These are phyloP conservation scores for Drosophila azteca DNA, from an alignment of 1,140 invertebrate species.

Conservation along the genomic window DNA sequence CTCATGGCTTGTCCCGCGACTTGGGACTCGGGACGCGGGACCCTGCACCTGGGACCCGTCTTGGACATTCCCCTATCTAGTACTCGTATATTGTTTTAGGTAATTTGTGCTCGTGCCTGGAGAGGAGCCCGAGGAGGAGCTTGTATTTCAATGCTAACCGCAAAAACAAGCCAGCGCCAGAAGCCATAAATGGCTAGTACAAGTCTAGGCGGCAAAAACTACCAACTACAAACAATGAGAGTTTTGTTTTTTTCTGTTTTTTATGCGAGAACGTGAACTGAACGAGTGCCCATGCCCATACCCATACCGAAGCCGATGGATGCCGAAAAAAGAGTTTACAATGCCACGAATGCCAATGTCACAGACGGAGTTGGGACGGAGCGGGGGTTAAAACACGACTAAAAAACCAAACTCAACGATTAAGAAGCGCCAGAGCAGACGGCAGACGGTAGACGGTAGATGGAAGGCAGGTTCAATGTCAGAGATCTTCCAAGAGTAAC, in stretches of 20 bases:
- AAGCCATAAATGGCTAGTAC: constrained; percentile 81
- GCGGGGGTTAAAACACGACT: constrained; percentile 30
- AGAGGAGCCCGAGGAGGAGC: background rate
- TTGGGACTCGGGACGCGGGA: too few relatives aligned
- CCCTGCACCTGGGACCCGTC: constrained; percentile 8
- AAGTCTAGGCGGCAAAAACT: constrained; percentile 70
- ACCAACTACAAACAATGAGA: constrained; percentile 58
- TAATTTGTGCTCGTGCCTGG: constrained; percentile 45
- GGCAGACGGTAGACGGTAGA: too few relatives aligned
- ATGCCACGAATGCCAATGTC: constrained; percentile 73
- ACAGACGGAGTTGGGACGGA: constrained; percentile 7
- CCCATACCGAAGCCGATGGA: constrained; percentile 32
- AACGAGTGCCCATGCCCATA: constrained; percentile 5
- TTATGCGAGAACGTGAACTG: too few relatives aligned
- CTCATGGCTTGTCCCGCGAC: constrained; percentile 29
- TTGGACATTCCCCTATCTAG: constrained; percentile 7
- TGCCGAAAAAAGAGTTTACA: constrained; percentile 64
- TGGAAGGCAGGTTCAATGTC: constrained; percentile 2
- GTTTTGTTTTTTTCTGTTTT: background rate
- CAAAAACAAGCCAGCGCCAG: constrained; percentile 59
- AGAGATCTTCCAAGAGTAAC: background rate
- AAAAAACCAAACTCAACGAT: constrained; percentile 25
- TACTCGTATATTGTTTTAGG: constrained; percentile 53
- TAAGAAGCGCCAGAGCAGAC: background rate
- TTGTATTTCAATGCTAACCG: constrained; percentile 68